Evolutionary conservation across 92 coral and sea anemone genomes (phyloP).

Genomic region (Porites rus): DNA sequence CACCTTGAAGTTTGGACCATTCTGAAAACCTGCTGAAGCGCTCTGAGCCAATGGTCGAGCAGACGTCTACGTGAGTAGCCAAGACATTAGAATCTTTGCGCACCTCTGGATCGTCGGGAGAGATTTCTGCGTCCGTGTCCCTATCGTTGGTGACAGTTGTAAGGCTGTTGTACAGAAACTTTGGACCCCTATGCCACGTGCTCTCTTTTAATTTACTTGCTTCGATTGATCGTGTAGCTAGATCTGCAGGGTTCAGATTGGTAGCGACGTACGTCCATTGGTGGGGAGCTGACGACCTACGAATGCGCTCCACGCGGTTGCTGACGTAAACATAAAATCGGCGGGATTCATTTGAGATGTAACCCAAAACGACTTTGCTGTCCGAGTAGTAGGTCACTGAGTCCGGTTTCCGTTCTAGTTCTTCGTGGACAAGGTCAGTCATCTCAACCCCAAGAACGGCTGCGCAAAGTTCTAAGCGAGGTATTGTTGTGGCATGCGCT

Average conservation of each 20-base stretch:
- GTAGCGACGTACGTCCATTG: constrained; percentile 65
- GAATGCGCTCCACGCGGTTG: constrained; percentile 58
- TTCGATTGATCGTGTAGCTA: constrained; percentile 60
- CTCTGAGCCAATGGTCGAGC: not conserved
- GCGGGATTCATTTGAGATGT: too few species aligned
- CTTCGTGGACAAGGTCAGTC: not conserved
- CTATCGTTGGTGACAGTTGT: not conserved
- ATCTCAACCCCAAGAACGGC: not conserved
- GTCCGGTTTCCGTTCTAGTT: too few species aligned
- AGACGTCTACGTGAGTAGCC: constrained; percentile 23
- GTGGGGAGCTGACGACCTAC: constrained; percentile 50
- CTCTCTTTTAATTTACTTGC: constrained; percentile 50
- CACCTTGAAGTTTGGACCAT: constrained; percentile 8
- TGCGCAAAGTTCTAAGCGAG: constrained; percentile 5
- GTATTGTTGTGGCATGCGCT: not conserved
- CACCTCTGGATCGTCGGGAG: constrained; percentile 45
- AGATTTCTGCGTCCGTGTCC: constrained; percentile 13
- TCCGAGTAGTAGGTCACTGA: too few species aligned
- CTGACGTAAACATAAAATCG: constrained; percentile 34
- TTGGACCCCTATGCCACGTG: constrained; percentile 54
- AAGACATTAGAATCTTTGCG: constrained; percentile 15
- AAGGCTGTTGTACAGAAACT: constrained; percentile 41
- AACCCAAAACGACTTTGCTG: too few species aligned
- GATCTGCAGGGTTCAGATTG: constrained; percentile 61
- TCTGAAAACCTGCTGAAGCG: not conserved